These are phyloP conservation scores for Psilopsiagon aurifrons DNA, from an alignment of 2,113 vertebrate species.

Conservation along the genomic window DNA sequence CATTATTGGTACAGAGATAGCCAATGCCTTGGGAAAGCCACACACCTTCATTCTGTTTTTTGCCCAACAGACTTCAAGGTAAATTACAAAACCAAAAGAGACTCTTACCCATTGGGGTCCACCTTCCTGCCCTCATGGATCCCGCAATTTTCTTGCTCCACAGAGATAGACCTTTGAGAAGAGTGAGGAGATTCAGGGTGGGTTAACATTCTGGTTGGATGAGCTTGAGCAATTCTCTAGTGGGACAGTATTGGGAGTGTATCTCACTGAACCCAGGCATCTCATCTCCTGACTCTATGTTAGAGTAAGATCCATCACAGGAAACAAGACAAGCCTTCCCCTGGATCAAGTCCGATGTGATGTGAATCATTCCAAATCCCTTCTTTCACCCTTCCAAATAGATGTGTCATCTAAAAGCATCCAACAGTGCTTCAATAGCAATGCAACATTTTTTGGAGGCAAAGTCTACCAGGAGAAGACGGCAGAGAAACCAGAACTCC, in stretches of 20 bases:
- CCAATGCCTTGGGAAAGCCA: background rate
- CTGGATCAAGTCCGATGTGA: too few species aligned
- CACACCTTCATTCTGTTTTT: background rate
- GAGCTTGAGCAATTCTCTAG: background rate
- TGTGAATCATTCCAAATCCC: background rate
- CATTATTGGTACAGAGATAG: fast-evolving
- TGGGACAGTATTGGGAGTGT: fast-evolving
- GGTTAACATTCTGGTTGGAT: background rate
- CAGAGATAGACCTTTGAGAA: background rate
- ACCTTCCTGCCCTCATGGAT: background rate
- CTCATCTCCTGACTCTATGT: background rate
- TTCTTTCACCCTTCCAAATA: constrained; percentile 31
- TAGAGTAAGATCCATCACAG: background rate
- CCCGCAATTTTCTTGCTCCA: background rate
- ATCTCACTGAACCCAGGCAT: background rate
- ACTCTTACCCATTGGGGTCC: fast-evolving
- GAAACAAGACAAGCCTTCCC: background rate
- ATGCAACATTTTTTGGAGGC: background rate
- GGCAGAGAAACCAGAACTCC: background rate
- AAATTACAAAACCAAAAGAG: background rate
- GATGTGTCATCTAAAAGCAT: constrained; percentile 2
- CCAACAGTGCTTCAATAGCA: background rate
- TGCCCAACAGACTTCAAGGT: background rate
- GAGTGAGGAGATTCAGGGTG: fast-evolving
- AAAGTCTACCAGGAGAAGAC: background rate